These are phyloP conservation scores for Turdus rufiventris DNA, from an alignment of 2,113 vertebrate species.

Conservation along the genomic window DNA sequence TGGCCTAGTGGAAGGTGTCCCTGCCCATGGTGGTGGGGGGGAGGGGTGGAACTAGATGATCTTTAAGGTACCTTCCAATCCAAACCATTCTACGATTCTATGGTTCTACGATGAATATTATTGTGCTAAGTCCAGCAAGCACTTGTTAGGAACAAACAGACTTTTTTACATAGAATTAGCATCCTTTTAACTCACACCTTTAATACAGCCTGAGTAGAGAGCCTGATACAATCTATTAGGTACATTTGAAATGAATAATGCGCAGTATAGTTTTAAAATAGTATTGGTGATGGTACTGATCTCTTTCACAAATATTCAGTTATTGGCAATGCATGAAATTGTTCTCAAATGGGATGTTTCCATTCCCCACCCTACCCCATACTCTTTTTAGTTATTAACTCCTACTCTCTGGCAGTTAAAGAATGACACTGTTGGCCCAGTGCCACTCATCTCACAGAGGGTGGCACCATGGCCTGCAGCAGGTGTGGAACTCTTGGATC, in stretches of 20 bases:
- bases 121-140: not conserved
- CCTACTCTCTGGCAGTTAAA: slow-evolving; percentile 24
- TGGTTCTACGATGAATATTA: not conserved
- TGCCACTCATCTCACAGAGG: not conserved
- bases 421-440: not conserved
- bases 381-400: slow-evolving; percentile 27
- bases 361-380: not conserved
- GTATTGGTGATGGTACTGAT: not conserved
- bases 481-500: not conserved
- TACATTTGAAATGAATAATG: not conserved
- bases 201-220: slow-evolving; percentile 5
- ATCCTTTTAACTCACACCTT: slow-evolving; percentile 50
- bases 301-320: slow-evolving; percentile 2
- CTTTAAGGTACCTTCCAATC: not conserved
- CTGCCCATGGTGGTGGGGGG: too few relatives aligned
- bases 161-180: slow-evolving; percentile 55
- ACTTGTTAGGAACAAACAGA: slow-evolving; percentile 53
- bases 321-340: slow-evolving; percentile 3
- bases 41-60: not conserved
- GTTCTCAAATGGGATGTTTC: not conserved
- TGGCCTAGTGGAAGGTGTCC: not conserved
- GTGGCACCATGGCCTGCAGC: accelerated
- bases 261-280: not conserved
- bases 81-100: not conserved
- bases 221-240: slow-evolving; percentile 45